Evolutionary conservation across 2,113 vertebrate species (phyloP).

Genomic region (Sinocyclocheilus rhinocerous): DNA sequence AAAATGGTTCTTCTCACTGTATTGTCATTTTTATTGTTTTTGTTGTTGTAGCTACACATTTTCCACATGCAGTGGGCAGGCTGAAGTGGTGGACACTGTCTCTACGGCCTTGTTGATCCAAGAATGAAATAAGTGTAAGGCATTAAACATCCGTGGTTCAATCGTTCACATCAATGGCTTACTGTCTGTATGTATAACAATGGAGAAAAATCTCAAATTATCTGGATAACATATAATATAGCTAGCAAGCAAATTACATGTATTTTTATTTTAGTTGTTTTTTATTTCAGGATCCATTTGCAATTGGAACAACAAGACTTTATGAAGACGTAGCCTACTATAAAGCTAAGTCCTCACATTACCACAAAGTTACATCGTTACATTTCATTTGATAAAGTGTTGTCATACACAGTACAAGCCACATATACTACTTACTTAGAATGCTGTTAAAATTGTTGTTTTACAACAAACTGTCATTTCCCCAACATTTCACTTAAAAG

Average conservation of each 20-base stretch:
- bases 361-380: neutral
- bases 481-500: too few relatives aligned
- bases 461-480: too few relatives aligned
- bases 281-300: neutral
- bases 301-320: neutral
- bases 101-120: neutral
- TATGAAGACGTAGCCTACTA: neutral
- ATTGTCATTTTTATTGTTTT: neutral
- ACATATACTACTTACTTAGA: neutral
- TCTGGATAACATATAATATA: neutral
- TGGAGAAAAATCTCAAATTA: neutral
- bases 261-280: neutral
- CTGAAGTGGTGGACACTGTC: neutral
- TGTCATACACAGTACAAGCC: neutral
- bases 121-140: neutral
- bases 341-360: neutral
- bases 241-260: neutral
- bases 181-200: neutral
- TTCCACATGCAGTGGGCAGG: neutral
- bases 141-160: neutral
- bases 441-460: too few relatives aligned
- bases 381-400: neutral
- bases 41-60: neutral
- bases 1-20: neutral
- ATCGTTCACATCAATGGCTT: neutral